Evolutionary conservation across 2,888 invertebrate species (phyloP), one percentile per base, ranked within the genome.

Genomic region (Diplolepis rosae): DNA sequence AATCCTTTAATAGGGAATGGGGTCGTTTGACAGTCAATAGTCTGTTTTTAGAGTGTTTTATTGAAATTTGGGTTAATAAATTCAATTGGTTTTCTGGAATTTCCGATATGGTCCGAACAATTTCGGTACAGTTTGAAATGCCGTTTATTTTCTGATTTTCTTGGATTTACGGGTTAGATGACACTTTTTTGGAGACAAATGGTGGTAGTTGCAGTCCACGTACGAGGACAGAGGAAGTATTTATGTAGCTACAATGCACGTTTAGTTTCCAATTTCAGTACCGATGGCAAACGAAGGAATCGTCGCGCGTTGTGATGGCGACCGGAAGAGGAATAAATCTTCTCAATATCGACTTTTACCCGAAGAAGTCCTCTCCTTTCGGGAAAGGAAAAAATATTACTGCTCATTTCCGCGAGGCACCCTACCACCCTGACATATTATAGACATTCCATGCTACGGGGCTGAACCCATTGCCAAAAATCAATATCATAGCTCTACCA

Each of bases 231-330:
- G 72, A 72, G 74, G 61, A 72, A 76, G 72, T 76, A 76, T 74
- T 74, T 74, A 74, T 74, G 74, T 73, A 70, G 71, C 66, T 69
- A 70, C 52, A 28, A 66, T 54, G 50, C 61, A 50, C 70, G 72
- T 66, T 72, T 73, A 72, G 70, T 72, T 74, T 75, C 68, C 74
- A 75, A 75, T 77, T 75, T 70, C 70, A 69, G 70, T 70, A 71
- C 71, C 56, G 73, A 76, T 73, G 65, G 66, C 66, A 74, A 70
- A 72, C 71, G 69, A 56, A 70, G 66, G 70, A 73, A 74, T 68
- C 56, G 27, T 68, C 52, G 24, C 24, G 13, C n/a, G 30, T 22
- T n/a, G 15, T 61, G 61, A 61, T 61, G 39, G 35, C 24, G 24
- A 61, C 39, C 61, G 61, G 61, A 61, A 61, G 22, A 39, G n/a